Evolutionary conservation across 2,888 invertebrate species (phyloP).

Genomic region (Hypsopygia costalis): DNA sequence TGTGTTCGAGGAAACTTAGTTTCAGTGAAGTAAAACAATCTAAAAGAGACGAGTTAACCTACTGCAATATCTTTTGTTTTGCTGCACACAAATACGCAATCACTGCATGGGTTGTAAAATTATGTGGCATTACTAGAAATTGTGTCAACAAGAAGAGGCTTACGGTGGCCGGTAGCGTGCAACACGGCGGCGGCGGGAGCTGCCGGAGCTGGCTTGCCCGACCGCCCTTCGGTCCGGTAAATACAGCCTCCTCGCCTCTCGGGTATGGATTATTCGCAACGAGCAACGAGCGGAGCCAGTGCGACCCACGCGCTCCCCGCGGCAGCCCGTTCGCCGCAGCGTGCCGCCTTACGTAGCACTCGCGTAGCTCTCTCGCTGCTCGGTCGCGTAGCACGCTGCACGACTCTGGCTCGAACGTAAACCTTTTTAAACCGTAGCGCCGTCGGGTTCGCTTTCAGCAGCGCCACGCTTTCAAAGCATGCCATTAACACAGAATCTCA

Average conservation of each 20-base stretch:
- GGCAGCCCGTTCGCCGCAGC: conserved; percentile 40
- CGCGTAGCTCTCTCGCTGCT: conserved; percentile 25
- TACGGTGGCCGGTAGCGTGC: conserved; percentile 29
- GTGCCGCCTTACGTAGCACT: conserved; percentile 24
- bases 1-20: conserved; percentile 23
- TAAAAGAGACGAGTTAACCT: conserved; percentile 9
- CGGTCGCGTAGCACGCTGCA: conserved; percentile 34
- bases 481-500: conserved; percentile 49
- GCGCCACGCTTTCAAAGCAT: conserved; percentile 53
- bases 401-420: conserved; percentile 32
- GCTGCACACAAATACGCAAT: conserved; percentile 35
- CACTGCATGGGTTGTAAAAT: conserved; percentile 45
- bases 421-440: conserved; percentile 38
- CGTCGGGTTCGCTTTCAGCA: conserved; percentile 33
- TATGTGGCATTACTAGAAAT: conserved; percentile 69
- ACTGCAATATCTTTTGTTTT: conserved; percentile 6
- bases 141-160: conserved; percentile 68
- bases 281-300: conserved; percentile 61
- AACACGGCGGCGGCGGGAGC: conserved; percentile 46
- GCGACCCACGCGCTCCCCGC: conserved; percentile 65
- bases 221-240: conserved; percentile 73
- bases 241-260: conserved; percentile 72
- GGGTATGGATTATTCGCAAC: conserved; percentile 75
- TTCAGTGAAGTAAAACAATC: conserved; percentile 12
- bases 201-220: conserved; percentile 56